Evolutionary conservation across 2,797 vertebrate species (phyloP).

Genomic region (Macroramphosus scolopax): DNA sequence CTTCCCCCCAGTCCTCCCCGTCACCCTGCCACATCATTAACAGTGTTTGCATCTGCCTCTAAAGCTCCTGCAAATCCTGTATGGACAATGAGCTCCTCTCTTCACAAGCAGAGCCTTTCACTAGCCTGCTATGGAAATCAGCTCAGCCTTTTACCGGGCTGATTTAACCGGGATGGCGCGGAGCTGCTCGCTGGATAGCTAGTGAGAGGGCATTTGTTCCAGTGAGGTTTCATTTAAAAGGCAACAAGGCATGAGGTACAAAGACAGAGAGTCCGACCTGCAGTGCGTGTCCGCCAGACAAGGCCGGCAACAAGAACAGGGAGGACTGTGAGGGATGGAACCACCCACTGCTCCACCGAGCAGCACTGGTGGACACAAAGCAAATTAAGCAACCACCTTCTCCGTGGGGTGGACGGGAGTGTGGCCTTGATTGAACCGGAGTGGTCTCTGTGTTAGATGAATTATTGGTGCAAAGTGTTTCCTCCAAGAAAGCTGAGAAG

Average conservation of each 20-base stretch:
- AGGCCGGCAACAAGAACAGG: constrained; percentile 24
- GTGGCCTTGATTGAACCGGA: constrained; percentile 42
- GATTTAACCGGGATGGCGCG: constrained; percentile 32
- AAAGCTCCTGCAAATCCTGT: constrained; percentile 25
- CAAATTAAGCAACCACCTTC: constrained; percentile 41
- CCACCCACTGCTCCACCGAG: constrained; percentile 27
- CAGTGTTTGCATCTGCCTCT: constrained; percentile 42
- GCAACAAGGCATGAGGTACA: constrained; percentile 49
- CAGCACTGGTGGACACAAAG: constrained; percentile 29
- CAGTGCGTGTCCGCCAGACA: constrained; percentile 37
- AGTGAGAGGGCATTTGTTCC: constrained; percentile 56
- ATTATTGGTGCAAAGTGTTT: constrained; percentile 40
- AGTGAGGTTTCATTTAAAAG: constrained; percentile 59
- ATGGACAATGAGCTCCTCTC: constrained; percentile 38
- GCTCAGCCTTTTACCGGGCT: constrained; percentile 24
- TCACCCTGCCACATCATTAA: constrained; percentile 41
- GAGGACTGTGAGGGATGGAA: constrained; percentile 47
- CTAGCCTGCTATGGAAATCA: constrained; percentile 45
- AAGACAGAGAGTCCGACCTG: constrained; percentile 45
- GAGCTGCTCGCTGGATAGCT: constrained; percentile 24
- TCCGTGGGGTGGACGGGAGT: constrained; percentile 24
- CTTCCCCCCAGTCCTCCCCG: constrained; percentile 7
- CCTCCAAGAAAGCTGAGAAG: constrained; percentile 35
- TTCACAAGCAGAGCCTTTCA: constrained; percentile 26
- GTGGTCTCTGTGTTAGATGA: constrained; percentile 50